Conservation (phyloP, 2,797 vertebrate genomes). For the Eleutherodactylus coqui region DNA sequence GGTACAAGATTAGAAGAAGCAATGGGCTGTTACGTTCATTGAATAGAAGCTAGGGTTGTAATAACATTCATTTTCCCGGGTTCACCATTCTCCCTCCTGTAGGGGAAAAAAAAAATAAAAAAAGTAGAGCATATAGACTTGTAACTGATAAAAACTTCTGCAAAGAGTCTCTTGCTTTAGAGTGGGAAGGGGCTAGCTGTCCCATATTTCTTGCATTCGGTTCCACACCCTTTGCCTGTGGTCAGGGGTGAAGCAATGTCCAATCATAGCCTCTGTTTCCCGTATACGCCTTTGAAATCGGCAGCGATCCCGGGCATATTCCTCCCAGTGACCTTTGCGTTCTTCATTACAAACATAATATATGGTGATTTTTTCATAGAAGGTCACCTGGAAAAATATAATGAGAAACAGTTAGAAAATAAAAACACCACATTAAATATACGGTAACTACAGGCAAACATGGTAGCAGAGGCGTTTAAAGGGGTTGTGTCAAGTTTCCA, state of each 20-base stretch:
- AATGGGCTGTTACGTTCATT: neutral
- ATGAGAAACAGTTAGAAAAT: neutral
- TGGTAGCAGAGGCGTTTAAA: no score
- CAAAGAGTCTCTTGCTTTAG: conserved; percentile 12
- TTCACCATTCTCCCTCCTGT: neutral
- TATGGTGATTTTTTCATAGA: conserved; percentile 88
- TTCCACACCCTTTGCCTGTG: conserved; percentile 75
- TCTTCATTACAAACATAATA: conserved; percentile 87
- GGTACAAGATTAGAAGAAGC: neutral
- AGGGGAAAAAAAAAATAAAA: no score
- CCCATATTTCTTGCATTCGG: conserved; percentile 42
- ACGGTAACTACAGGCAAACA: no score
- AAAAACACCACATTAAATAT: no score
- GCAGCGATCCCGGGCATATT: conserved; percentile 88
- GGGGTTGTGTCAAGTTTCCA: no score
- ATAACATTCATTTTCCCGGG: neutral
- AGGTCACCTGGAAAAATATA: conserved; percentile 82
- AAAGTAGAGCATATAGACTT: neutral
- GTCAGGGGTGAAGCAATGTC: conserved; percentile 81
- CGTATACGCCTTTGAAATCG: conserved; percentile 89
- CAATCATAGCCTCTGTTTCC: conserved; percentile 87
- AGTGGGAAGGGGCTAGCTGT: conserved; percentile 27
- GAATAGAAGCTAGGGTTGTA: neutral
- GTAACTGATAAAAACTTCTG: conserved; percentile 14
- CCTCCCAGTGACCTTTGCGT: conserved; percentile 91